A percentile compares a stretch with the other conserved stretches of the same genome.
These are phyloP conservation scores for Lota lota DNA, from an alignment of 2,113 vertebrate genomes.

Conservation along the genomic window DNA sequence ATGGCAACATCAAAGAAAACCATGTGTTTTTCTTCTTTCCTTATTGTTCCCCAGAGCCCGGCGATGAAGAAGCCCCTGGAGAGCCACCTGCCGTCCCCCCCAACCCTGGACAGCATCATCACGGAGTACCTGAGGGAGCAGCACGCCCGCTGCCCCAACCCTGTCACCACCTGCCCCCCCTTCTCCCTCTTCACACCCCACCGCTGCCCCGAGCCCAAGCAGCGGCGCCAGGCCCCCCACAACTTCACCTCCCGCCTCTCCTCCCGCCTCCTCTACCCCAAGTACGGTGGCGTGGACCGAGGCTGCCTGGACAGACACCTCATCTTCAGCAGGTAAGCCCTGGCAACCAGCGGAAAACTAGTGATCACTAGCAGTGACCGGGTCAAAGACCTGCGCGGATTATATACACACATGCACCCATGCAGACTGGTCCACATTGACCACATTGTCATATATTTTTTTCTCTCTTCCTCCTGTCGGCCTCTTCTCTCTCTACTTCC, in stretches of 20 bases:
- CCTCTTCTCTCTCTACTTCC: not conserved
- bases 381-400: no score
- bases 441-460: not conserved
- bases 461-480: not conserved
- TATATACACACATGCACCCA: no score
- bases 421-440: no score
- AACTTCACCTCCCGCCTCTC: conserved; percentile 93
- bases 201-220: conserved; percentile 96
- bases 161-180: conserved; percentile 94
- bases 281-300: conserved; percentile 90
- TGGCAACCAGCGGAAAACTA: no score
- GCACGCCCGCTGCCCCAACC: conserved; percentile 95
- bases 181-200: conserved; percentile 98
- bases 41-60: conserved; percentile 77
- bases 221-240: conserved; percentile 87
- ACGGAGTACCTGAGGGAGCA: conserved; percentile 97
- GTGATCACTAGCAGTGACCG: no score
- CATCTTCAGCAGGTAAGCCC: conserved; percentile 89
- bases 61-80: conserved; percentile 96
- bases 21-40: not conserved
- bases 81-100: conserved; percentile 88
- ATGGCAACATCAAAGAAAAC: no score
- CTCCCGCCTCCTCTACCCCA: conserved; percentile 86
- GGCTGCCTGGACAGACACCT: conserved; percentile 93
- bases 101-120: conserved; percentile 94